Percentiles rank a stretch among this genome's conserved stretches.
Evolutionary conservation across 2,113 vertebrate genomes (phyloP).

Genomic region (Pavo muticus): DNA sequence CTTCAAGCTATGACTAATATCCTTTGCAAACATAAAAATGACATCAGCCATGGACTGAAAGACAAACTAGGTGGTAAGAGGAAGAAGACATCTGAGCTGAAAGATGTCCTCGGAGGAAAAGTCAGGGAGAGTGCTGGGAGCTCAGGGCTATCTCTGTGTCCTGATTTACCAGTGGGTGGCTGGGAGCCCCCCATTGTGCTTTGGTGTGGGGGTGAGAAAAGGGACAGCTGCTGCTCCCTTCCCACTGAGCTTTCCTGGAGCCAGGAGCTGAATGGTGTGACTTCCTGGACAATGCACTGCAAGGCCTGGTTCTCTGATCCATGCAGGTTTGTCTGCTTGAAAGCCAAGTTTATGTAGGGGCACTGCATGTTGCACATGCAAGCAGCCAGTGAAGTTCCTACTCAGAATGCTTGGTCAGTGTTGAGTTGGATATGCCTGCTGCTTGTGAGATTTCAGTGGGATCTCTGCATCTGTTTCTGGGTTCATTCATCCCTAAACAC

Average conservation of each 20-base stretch:
- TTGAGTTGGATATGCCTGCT: not conserved
- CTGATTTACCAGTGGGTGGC: fast-evolving
- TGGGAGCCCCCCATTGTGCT: not conserved
- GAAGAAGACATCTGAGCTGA: not conserved
- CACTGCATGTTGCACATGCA: fast-evolving
- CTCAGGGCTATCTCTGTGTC: fast-evolving
- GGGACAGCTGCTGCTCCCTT: not conserved
- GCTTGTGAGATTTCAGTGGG: not conserved
- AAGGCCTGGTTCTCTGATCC: not conserved
- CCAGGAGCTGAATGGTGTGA: not conserved
- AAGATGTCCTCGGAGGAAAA: not conserved
- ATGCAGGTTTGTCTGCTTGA: fast-evolving
- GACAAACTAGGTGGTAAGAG: not conserved
- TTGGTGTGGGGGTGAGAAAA: not conserved
- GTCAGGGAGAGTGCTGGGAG: not conserved
- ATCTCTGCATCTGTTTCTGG: not conserved
- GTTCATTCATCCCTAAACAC: fast-evolving
- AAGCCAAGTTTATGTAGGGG: not conserved
- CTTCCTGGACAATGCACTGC: not conserved
- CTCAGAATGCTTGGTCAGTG: fast-evolving
- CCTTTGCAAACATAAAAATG: conserved; percentile 2
- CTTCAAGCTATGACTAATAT: conserved; percentile 19
- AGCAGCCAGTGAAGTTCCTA: not conserved
- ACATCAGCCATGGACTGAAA: not conserved
- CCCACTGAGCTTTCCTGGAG: not conserved